Evolutionary conservation across 2,797 vertebrate species (phyloP).

Genomic region (Rhinophrynus dorsalis): DNA sequence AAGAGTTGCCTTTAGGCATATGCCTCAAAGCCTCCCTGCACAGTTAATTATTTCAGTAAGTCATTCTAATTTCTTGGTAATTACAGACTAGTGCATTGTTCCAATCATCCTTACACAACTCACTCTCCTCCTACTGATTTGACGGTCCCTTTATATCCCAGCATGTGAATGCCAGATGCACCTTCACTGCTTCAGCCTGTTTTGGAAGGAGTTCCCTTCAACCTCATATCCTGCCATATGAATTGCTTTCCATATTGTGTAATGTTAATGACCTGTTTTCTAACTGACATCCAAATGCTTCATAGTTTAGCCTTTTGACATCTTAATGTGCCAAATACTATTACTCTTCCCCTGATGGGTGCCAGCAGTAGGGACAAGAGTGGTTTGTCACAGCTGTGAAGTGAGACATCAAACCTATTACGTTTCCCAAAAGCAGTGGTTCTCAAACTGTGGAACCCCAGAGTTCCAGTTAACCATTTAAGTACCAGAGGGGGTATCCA

Average conservation of each 20-base stretch:
- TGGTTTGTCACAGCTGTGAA: no score
- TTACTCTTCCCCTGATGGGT: not conserved
- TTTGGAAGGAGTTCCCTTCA: not conserved
- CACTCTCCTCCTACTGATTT: not conserved
- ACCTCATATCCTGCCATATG: not conserved
- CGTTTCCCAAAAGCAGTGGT: no score
- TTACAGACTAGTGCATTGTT: not conserved
- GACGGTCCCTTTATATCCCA: not conserved
- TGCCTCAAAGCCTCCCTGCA: no score
- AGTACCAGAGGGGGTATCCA: no score
- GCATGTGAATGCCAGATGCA: conserved; percentile 1
- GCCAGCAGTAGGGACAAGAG: no score
- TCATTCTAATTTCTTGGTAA: not conserved
- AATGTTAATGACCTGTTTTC: not conserved
- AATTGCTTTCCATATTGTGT: not conserved
- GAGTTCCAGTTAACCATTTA: no score
- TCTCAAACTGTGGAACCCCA: no score
- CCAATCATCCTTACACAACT: not conserved
- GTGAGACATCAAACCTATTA: no score
- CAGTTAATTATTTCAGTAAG: not conserved
- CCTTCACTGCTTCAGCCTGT: not conserved
- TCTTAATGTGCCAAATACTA: not conserved
- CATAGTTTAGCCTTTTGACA: not conserved
- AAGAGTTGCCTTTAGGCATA: no score
- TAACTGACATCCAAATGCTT: not conserved